A percentile compares a stretch with the other conserved stretches of the same genome.
Conservation (phyloP, 1,140 invertebrate genomes). For the Conus betulinus region DNA sequence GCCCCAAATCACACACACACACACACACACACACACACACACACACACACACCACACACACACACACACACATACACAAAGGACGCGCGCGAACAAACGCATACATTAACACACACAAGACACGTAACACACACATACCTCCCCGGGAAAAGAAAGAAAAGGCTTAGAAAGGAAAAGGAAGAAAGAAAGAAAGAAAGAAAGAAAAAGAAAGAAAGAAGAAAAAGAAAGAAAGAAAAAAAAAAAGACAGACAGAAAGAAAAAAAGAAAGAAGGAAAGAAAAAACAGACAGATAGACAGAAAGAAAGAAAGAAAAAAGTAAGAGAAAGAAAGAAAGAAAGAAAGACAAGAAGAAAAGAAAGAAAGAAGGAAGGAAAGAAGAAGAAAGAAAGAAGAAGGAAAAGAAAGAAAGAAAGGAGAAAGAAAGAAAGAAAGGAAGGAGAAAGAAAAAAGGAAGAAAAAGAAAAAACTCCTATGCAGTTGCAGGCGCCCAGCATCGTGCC, state of each 20-base stretch:
- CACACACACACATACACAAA: neutral
- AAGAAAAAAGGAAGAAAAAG: no score
- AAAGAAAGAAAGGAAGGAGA: no score
- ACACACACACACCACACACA: neutral
- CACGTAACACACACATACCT: neutral
- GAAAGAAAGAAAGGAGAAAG: no score
- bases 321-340: neutral
- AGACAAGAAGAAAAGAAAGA: neutral
- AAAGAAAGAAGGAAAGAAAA: neutral
- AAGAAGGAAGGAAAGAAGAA: neutral
- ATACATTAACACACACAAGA: neutral
- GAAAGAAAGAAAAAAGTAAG: neutral
- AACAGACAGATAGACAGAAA: neutral
- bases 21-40: neutral
- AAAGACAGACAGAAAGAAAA: conserved; percentile 3
- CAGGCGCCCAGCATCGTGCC: neutral
- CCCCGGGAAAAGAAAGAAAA: neutral
- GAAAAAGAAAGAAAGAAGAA: neutral
- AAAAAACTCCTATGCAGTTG: no score
- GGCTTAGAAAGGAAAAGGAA: no score
- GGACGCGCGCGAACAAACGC: neutral
- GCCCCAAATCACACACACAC: neutral
- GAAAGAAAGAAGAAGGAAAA: no score
- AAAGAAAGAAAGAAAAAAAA: neutral
- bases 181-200: neutral